phyloP scores from a whole-genome alignment of 2,888 invertebrate species.

The Mayetiola destructor region DNA sequence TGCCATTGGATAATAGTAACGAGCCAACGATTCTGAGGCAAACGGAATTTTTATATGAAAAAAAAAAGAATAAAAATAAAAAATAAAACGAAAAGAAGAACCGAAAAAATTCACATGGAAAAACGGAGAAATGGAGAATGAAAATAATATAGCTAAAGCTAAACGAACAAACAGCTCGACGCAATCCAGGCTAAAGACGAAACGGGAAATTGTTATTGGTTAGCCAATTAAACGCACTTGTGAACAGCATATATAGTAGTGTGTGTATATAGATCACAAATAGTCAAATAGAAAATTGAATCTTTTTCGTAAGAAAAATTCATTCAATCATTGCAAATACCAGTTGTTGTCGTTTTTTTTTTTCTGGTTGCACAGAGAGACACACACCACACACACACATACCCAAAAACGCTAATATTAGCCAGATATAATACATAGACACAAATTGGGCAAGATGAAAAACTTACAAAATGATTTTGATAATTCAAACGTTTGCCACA shows the following conservation, averaged over 20 bases:
- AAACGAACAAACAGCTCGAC: not conserved
- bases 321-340: too few relatives aligned
- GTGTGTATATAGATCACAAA: not conserved
- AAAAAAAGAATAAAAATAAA: too few relatives aligned
- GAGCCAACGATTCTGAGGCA: too few relatives aligned
- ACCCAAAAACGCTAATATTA: too few relatives aligned
- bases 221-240: conserved; percentile 12
- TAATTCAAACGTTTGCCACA: conserved; percentile 3
- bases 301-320: too few relatives aligned
- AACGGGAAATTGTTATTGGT: conserved; percentile 11
- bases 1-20: too few relatives aligned
- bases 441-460: not conserved
- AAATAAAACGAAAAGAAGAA: too few relatives aligned
- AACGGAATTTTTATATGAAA: too few relatives aligned
- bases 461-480: not conserved
- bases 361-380: not conserved
- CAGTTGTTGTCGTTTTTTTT: too few relatives aligned
- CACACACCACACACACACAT: not conserved
- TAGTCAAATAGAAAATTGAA: too few relatives aligned
- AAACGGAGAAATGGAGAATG: not conserved
- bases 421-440: too few relatives aligned
- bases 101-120: not conserved
- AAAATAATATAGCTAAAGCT: not conserved
- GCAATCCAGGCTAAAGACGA: conserved; percentile 5
- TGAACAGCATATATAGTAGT: not conserved